phyloP scores from a whole-genome alignment of 2,888 invertebrate genomes.

The Cephus pulcher region DNA sequence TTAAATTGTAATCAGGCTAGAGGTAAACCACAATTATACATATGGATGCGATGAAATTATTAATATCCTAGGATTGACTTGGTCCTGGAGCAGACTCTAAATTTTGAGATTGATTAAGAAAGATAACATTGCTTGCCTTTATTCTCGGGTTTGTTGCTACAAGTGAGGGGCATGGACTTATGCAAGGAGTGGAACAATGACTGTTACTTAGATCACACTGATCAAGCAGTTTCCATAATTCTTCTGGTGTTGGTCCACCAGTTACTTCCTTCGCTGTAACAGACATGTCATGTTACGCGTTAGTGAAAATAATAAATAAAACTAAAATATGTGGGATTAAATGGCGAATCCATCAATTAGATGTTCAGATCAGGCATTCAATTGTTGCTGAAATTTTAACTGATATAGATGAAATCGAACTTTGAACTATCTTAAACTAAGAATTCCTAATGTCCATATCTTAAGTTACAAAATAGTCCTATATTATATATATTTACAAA shows the following conservation, averaged over 20 bases:
- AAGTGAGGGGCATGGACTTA: slow-evolving; percentile 78
- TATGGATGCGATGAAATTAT: neutral
- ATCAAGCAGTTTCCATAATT: slow-evolving; percentile 89
- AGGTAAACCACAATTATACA: neutral
- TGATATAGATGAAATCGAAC: too few species aligned
- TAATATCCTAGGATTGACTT: slow-evolving; percentile 44
- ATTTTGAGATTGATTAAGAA: slow-evolving; percentile 71
- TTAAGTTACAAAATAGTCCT: neutral
- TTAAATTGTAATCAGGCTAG: neutral
- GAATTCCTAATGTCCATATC: too few species aligned
- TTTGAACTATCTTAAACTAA: too few species aligned
- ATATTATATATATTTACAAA: neutral
- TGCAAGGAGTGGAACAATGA: slow-evolving; percentile 81
- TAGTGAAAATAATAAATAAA: neutral
- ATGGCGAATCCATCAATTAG: neutral
- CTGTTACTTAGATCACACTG: slow-evolving; percentile 93
- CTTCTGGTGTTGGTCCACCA: slow-evolving; percentile 94
- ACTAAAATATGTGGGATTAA: neutral
- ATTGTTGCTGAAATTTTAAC: too few species aligned
- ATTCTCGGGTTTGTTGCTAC: slow-evolving; percentile 66
- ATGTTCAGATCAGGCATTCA: neutral
- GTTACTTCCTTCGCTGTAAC: slow-evolving; percentile 71
- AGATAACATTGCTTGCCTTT: slow-evolving; percentile 73
- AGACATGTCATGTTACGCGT: slow-evolving; percentile 15
- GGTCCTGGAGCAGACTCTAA: slow-evolving; percentile 44